These are phyloP conservation scores for Aeoliscus strigatus DNA, from an alignment of 2,797 vertebrate genomes.

Conservation along the genomic window DNA sequence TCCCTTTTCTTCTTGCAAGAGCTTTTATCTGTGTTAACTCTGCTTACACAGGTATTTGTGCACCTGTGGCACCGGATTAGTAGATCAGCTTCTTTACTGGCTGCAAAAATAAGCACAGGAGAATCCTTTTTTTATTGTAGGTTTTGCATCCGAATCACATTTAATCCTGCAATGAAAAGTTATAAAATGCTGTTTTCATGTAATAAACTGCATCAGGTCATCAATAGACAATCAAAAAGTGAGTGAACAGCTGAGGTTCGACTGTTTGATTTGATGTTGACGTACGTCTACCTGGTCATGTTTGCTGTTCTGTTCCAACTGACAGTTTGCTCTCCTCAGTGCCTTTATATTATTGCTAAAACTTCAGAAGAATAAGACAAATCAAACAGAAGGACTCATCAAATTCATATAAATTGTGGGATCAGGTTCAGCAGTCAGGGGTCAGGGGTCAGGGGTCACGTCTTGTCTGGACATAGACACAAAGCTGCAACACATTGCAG, in stretches of 20 bases:
- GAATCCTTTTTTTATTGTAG: conserved; percentile 39
- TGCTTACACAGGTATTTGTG: conserved; percentile 71
- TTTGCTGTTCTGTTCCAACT: no score
- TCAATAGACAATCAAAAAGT: neutral
- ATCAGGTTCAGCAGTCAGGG: conserved; percentile 11
- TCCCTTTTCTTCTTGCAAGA: conserved; percentile 66
- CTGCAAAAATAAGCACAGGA: conserved; percentile 48
- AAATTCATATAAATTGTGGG: conserved; percentile 15
- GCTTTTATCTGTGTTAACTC: conserved; percentile 75
- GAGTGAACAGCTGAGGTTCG: conserved; percentile 15
- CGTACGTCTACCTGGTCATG: neutral
- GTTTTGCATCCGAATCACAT: conserved; percentile 43
- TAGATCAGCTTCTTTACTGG: conserved; percentile 57
- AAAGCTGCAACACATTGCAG: no score
- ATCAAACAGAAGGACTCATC: no score
- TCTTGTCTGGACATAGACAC: conserved; percentile 10
- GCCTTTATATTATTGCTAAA: conserved; percentile 13
- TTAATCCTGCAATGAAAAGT: conserved; percentile 44
- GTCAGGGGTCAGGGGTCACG: conserved; percentile 5
- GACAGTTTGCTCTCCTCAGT: neutral
- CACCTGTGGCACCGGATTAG: conserved; percentile 74
- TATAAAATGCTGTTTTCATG: conserved; percentile 24
- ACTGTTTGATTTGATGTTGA: neutral
- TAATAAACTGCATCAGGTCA: conserved; percentile 14
- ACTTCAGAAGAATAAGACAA: no score